Conservation (phyloP, 2,797 vertebrate species). For the Premnoplex brunnescens region DNA sequence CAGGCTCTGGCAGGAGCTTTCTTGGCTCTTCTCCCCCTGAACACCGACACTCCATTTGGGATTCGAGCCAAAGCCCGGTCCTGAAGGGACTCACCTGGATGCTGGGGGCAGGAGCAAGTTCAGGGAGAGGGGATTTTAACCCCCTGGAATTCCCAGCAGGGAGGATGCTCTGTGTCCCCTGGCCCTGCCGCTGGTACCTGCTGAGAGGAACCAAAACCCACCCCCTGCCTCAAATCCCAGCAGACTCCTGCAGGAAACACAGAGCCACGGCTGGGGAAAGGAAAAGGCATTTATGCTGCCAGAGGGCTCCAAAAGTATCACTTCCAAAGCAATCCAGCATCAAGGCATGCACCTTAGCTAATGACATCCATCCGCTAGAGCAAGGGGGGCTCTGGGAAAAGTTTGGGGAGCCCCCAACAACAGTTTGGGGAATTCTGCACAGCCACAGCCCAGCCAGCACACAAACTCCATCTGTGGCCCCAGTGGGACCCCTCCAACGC, state of each 20-base stretch:
- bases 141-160: rapidly evolving
- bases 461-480: not conserved
- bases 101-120: not conserved
- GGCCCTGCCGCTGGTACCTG: rapidly evolving
- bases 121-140: not conserved
- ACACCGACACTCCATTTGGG: not conserved
- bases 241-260: not conserved
- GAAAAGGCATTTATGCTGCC: not conserved
- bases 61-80: not conserved
- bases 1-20: not conserved
- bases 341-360: rapidly evolving
- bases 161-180: not conserved
- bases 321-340: not conserved
- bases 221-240: not conserved
- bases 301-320: not conserved
- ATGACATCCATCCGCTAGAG: not conserved
- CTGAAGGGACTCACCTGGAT: not conserved
- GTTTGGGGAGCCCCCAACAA: not conserved
- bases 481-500: not conserved
- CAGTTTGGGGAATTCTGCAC: not conserved
- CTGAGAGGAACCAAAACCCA: not conserved
- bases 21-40: not conserved
- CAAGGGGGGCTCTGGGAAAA: not conserved
- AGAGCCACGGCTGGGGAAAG: not conserved
- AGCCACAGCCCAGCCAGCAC: not conserved